Evolutionary conservation across 2,888 invertebrate species (phyloP).

Genomic region (Lamellibrachia satsuma): DNA sequence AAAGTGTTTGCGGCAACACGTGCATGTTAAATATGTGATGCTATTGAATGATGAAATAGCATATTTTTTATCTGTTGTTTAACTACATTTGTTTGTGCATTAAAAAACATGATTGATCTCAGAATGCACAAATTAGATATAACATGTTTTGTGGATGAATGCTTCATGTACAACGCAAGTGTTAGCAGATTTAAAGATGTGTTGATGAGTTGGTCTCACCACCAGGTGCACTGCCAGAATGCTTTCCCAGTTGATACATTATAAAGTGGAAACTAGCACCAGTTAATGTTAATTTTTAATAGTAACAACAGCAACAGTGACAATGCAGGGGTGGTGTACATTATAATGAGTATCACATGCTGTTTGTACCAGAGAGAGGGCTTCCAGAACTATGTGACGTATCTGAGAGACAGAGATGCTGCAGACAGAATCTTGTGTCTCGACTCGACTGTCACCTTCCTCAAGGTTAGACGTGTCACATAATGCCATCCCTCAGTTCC

Average conservation of each 20-base stretch:
- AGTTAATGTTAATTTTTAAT: not conserved
- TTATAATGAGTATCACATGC: conserved; percentile 13
- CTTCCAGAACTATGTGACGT: conserved; percentile 54
- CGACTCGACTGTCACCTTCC: not conserved
- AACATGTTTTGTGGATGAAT: no score
- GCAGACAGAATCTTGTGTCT: conserved; percentile 29
- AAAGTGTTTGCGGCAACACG: no score
- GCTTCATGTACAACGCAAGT: not conserved
- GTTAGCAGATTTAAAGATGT: not conserved
- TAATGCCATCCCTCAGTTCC: not conserved
- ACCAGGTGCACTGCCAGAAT: not conserved
- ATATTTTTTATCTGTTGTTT: no score
- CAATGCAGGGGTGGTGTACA: not conserved
- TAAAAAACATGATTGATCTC: no score
- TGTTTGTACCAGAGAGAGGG: conserved; percentile 45
- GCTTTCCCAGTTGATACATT: not conserved
- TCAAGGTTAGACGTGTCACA: not conserved
- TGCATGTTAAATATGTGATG: no score
- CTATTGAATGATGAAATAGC: no score
- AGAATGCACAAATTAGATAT: no score
- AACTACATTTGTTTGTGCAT: no score
- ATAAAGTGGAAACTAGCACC: not conserved
- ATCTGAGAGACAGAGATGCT: conserved; percentile 44
- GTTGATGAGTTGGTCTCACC: not conserved
- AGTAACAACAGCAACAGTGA: not conserved